Percentiles rank a stretch among this genome's conserved stretches.
Evolutionary conservation across 2,797 vertebrate species (phyloP).

Genomic region (Myotis vivesi): DNA sequence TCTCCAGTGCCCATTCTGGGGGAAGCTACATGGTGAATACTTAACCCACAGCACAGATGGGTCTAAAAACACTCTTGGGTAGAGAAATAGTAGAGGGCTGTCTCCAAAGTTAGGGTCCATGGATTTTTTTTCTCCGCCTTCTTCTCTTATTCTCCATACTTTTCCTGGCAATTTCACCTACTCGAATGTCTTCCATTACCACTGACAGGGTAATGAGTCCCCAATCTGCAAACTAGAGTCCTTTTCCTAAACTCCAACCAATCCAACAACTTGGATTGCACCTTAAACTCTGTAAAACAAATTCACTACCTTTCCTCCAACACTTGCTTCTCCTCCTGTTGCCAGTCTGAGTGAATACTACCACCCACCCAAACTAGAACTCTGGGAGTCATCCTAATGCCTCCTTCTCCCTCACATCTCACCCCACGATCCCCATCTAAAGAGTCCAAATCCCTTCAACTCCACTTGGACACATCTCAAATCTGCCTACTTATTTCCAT

Average conservation of each 20-base stretch:
- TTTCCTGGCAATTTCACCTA: background rate
- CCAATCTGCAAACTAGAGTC: background rate
- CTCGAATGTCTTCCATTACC: background rate
- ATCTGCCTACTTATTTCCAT: background rate
- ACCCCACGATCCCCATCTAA: background rate
- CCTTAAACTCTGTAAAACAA: background rate
- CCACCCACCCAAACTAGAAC: background rate
- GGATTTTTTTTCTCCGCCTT: background rate
- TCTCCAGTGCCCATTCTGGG: background rate
- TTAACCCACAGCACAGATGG: background rate
- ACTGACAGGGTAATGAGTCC: background rate
- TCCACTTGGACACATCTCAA: background rate
- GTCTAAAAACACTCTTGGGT: background rate
- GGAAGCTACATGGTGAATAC: background rate
- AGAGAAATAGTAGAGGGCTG: background rate
- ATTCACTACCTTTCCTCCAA: background rate
- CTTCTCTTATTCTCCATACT: background rate
- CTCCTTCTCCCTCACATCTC: background rate
- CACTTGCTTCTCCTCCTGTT: background rate
- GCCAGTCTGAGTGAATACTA: background rate
- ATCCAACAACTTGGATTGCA: background rate
- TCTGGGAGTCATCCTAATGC: background rate
- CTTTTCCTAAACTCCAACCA: background rate
- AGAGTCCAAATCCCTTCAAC: background rate
- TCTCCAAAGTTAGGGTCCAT: background rate